Conservation (phyloP, 2,797 vertebrate genomes). For the Hypotaenidia philippensis region DNA sequence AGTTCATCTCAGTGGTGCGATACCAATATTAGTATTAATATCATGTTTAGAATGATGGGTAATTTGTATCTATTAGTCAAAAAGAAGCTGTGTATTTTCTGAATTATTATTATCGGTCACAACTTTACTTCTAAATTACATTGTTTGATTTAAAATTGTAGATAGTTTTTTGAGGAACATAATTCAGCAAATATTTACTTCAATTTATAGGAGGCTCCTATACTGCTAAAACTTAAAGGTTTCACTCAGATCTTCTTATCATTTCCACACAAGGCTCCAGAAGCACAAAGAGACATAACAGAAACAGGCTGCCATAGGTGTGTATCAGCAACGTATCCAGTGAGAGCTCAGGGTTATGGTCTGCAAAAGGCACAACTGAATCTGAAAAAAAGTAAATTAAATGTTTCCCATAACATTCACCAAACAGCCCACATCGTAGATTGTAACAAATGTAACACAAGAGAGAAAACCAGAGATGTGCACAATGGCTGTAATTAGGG, state of each 20-base stretch:
- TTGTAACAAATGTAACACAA: background rate
- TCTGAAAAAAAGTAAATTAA: conserved; percentile 28
- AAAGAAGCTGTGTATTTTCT: conserved; percentile 57
- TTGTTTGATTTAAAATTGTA: conserved; percentile 56
- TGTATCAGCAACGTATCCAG: background rate
- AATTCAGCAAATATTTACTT: conserved; percentile 51
- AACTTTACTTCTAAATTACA: conserved; percentile 59
- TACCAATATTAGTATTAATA: conserved; percentile 69
- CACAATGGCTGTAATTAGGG: background rate
- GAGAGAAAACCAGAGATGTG: conserved; percentile 12
- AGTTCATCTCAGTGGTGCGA: conserved; percentile 63
- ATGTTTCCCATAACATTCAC: conserved; percentile 18
- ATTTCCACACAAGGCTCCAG: conserved; percentile 34
- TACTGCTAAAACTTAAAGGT: background rate
- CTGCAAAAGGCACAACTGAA: conserved; percentile 13
- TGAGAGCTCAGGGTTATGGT: background rate
- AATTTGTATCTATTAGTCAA: conserved; percentile 73
- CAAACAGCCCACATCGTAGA: background rate
- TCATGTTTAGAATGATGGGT: conserved; percentile 54
- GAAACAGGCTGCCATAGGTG: background rate
- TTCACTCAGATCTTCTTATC: conserved; percentile 13
- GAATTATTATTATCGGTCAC: conserved; percentile 55
- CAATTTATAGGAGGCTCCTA: conserved; percentile 7
- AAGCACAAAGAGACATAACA: background rate
- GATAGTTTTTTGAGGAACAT: conserved; percentile 52